Conservation (phyloP, 1,140 invertebrate genomes). For the Drosophila sp. region DNA sequence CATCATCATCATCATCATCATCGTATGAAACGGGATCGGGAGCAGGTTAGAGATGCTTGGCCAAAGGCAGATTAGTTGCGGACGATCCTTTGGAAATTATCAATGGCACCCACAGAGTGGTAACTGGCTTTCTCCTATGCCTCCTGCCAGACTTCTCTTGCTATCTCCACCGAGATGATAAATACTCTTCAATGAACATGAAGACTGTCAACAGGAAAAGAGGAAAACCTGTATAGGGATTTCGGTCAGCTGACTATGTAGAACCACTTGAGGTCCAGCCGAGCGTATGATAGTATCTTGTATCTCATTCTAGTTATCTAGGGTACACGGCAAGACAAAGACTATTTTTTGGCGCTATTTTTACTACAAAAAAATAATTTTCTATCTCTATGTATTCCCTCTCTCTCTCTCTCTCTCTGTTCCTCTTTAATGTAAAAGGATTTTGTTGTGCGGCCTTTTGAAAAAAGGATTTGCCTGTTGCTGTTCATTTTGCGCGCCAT, state of each 20-base stretch:
- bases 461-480: constrained; percentile 63
- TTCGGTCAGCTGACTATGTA: constrained; percentile 68
- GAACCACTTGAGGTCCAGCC: constrained; percentile 65
- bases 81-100: constrained; percentile 47
- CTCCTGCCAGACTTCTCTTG: constrained; percentile 12
- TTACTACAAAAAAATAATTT: constrained; percentile 21
- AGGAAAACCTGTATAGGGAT: constrained; percentile 40
- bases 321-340: constrained; percentile 37
- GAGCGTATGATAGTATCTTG: constrained; percentile 65
- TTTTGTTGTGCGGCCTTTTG: constrained; percentile 44
- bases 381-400: background rate
- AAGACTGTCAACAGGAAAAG: constrained; percentile 66
- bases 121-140: constrained; percentile 9
- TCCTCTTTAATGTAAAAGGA: constrained; percentile 63
- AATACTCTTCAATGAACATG: constrained; percentile 61
- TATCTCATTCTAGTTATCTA: constrained; percentile 45
- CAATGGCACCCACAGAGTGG: constrained; percentile 59
- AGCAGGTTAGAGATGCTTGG: constrained; percentile 28
- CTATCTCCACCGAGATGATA: constrained; percentile 58
- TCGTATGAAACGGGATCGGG: constrained; percentile 1
- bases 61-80: constrained; percentile 70
- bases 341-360: constrained; percentile 76
- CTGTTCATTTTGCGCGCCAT: constrained; percentile 68
- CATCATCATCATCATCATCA: constrained; percentile 30
- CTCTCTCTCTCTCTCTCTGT: background rate